Evolutionary conservation across 2,797 vertebrate genomes (phyloP).

Genomic region (Sebastolobus altivelis): DNA sequence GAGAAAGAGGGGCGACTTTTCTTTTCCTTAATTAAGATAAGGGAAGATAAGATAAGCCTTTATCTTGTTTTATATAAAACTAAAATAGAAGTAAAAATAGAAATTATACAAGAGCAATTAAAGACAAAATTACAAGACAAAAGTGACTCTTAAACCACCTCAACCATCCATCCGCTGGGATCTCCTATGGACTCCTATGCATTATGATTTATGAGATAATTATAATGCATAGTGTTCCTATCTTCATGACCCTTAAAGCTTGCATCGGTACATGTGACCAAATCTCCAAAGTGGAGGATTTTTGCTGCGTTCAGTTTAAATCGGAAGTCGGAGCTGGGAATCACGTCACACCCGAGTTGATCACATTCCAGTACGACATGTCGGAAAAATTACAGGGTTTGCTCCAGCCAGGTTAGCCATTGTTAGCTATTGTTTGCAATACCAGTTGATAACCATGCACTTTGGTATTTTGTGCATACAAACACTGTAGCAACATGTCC

Average conservation of each 20-base stretch:
- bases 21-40: slow-evolving; percentile 6
- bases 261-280: background rate
- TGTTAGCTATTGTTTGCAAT: too few species aligned
- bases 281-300: background rate
- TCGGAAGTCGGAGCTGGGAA: too few species aligned
- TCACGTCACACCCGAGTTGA: too few species aligned
- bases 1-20: background rate
- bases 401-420: too few species aligned
- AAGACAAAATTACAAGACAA: background rate
- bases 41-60: background rate
- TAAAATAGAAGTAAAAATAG: background rate
- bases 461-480: too few species aligned
- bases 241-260: slow-evolving; percentile 3
- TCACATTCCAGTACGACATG: too few species aligned
- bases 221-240: background rate
- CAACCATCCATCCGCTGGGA: background rate
- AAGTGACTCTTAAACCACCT: background rate
- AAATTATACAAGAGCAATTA: background rate
- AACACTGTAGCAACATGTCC: too few species aligned
- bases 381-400: too few species aligned
- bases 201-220: background rate
- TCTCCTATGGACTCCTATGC: background rate
- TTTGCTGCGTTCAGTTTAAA: background rate
- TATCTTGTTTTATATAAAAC: background rate
- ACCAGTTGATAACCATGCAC: too few species aligned